A percentile compares a stretch with the other conserved stretches of the same genome.
These are phyloP conservation scores for Ctenoplectra terminalis DNA, from an alignment of 1,140 invertebrate genomes.

Conservation along the genomic window DNA sequence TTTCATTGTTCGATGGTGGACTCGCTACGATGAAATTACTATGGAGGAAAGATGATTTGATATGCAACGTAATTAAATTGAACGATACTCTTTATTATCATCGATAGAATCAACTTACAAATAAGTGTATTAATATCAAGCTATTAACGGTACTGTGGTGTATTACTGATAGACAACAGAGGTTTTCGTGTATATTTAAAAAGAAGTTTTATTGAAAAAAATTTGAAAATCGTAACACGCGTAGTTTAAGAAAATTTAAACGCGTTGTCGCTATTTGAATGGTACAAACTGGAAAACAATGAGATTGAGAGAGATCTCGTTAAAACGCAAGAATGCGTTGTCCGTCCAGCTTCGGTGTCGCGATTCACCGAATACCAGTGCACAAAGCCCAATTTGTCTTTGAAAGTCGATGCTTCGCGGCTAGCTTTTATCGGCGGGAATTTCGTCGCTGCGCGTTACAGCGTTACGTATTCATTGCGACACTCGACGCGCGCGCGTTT, in stretches of 20 bases:
- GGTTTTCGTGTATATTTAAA: too few relatives aligned
- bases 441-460: neutral
- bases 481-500: neutral
- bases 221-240: too few relatives aligned
- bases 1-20: neutral
- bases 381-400: slow-evolving; percentile 6
- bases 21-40: neutral
- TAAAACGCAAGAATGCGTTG: slow-evolving; percentile 7
- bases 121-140: too few relatives aligned
- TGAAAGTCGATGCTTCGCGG: neutral
- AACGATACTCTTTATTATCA: too few relatives aligned
- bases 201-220: too few relatives aligned
- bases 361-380: neutral
- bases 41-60: slow-evolving; percentile 5
- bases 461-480: neutral
- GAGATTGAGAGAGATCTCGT: neutral
- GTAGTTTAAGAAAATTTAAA: neutral
- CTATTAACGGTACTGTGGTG: too few relatives aligned
- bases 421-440: neutral
- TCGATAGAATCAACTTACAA: too few relatives aligned
- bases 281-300: too few relatives aligned
- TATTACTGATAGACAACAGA: too few relatives aligned
- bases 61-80: too few relatives aligned
- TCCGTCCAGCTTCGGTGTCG: neutral
- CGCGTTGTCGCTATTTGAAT: too few relatives aligned